Conservation (phyloP, 2,888 invertebrate species). For the Tetheella fluctuosa region DNA sequence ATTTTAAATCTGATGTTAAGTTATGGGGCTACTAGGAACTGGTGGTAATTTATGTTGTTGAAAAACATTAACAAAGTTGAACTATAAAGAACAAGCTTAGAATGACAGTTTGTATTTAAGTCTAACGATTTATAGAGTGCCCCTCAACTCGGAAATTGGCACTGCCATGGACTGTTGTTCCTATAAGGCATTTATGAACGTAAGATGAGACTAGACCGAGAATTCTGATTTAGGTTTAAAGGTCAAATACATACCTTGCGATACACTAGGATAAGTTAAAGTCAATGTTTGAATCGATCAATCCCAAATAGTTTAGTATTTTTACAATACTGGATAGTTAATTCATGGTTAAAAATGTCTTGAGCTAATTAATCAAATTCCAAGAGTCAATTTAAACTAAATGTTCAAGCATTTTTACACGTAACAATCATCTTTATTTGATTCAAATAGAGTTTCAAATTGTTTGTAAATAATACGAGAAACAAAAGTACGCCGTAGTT, state of each 20-base stretch:
- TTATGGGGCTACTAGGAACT: not conserved
- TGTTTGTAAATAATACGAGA: too few relatives aligned
- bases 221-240: not conserved
- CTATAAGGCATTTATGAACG: conserved; percentile 2
- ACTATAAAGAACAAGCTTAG: too few relatives aligned
- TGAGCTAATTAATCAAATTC: not conserved
- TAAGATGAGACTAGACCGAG: not conserved
- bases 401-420: too few relatives aligned
- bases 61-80: too few relatives aligned
- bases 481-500: too few relatives aligned
- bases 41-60: not conserved
- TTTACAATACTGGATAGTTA: not conserved
- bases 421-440: too few relatives aligned
- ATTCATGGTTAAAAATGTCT: too few relatives aligned
- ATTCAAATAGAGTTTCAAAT: too few relatives aligned
- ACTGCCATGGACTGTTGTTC: not conserved
- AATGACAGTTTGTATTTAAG: not conserved
- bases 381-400: not conserved
- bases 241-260: not conserved
- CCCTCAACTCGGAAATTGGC: not conserved
- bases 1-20: too few relatives aligned
- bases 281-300: not conserved
- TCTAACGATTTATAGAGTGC: not conserved
- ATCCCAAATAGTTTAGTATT: not conserved
- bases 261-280: not conserved